Conservation (phyloP, 2,888 invertebrate genomes). For the Hyalella azteca region DNA sequence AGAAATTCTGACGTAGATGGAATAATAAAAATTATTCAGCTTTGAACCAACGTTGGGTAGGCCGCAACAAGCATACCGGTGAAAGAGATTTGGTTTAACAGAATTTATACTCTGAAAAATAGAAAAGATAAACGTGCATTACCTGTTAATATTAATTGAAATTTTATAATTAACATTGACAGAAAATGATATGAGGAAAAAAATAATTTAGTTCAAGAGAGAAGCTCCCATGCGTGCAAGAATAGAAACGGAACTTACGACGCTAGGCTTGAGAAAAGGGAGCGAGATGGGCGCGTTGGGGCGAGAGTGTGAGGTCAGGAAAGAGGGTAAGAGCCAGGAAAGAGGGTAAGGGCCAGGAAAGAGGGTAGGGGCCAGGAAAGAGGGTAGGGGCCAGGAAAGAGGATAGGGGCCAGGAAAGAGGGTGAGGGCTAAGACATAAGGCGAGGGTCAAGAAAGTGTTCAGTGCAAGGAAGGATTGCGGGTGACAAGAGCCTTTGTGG, state of each 20-base stretch:
- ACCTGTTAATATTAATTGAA: too few relatives aligned
- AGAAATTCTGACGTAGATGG: too few relatives aligned
- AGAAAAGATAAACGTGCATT: too few relatives aligned
- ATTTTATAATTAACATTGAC: too few relatives aligned
- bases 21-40: too few relatives aligned
- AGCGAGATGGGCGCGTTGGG: too few relatives aligned
- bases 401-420: neutral
- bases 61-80: too few relatives aligned
- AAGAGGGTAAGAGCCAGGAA: neutral
- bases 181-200: neutral
- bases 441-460: conserved; percentile 11
- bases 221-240: neutral
- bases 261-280: neutral
- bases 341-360: neutral
- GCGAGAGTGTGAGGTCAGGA: neutral
- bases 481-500: neutral
- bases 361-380: conserved; percentile 9
- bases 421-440: neutral
- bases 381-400: conserved; percentile 3
- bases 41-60: too few relatives aligned
- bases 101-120: too few relatives aligned
- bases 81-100: too few relatives aligned
- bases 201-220: neutral
- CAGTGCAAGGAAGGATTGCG: conserved; percentile 26
- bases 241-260: conserved; percentile 15